Evolutionary conservation across 2,888 invertebrate genomes (phyloP).

Genomic region (Pheosia gnoma): DNA sequence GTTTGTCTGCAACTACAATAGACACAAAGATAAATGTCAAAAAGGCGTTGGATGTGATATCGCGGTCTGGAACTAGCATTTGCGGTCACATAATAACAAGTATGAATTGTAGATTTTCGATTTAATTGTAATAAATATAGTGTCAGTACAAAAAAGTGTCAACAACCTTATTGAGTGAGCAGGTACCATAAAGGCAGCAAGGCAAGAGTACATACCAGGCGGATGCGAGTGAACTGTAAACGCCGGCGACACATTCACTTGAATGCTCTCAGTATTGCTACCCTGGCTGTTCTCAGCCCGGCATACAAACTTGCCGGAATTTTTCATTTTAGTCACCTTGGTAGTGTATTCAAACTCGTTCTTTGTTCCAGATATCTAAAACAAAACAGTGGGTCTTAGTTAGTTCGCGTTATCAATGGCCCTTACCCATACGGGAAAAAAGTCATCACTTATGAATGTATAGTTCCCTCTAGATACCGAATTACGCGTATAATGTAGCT

Average conservation of each 20-base stretch:
- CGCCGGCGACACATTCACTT: background rate
- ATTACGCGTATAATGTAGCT: no score
- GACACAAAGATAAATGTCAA: no score
- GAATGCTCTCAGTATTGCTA: background rate
- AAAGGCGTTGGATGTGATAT: no score
- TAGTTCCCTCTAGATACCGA: no score
- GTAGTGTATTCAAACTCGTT: background rate
- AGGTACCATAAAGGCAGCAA: background rate
- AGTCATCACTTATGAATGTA: no score
- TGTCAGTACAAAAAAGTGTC: no score
- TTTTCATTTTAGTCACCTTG: background rate
- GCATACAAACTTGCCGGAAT: background rate
- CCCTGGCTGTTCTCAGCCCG: slow-evolving; percentile 2
- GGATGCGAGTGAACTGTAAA: background rate
- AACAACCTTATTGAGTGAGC: background rate
- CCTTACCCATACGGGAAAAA: no score
- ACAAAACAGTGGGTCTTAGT: background rate
- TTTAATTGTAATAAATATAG: no score
- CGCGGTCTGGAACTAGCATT: no score
- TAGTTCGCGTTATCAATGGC: background rate
- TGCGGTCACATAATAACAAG: no score
- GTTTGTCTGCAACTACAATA: no score
- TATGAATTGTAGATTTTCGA: no score
- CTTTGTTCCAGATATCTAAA: background rate
- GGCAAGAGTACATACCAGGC: background rate